These are phyloP conservation scores for Drosophila kohkoa DNA, from an alignment of 1,140 invertebrate genomes.

Conservation along the genomic window DNA sequence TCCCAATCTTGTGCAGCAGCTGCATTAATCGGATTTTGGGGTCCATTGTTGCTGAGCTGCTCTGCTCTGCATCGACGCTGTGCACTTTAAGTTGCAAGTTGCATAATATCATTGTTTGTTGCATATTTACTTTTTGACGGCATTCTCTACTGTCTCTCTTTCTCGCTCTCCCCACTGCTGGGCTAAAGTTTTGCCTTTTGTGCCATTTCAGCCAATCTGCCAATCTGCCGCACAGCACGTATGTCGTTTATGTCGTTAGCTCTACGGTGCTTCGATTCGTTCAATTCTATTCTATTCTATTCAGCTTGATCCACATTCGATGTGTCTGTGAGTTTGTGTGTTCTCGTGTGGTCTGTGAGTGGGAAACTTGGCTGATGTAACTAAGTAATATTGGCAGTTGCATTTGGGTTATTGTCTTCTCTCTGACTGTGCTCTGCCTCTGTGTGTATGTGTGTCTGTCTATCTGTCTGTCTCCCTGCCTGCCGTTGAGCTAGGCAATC, in stretches of 20 bases:
- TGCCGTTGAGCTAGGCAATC: conserved; percentile 35
- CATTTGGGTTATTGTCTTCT: conserved; percentile 79
- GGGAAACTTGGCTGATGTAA: conserved; percentile 63
- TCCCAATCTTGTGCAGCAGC: conserved; percentile 28
- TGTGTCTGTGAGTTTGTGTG: conserved; percentile 12
- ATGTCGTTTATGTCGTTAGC: conserved; percentile 78
- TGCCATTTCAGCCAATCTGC: conserved; percentile 46
- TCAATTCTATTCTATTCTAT: conserved; percentile 52
- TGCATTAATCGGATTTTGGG: conserved; percentile 78
- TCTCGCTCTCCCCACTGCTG: conserved; percentile 25
- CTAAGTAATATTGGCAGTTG: conserved; percentile 77
- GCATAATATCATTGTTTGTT: conserved; percentile 81
- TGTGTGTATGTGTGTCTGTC: too few relatives aligned
- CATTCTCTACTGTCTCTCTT: conserved; percentile 38
- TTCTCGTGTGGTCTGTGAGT: conserved; percentile 21
- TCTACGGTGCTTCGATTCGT: conserved; percentile 40
- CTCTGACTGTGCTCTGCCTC: conserved; percentile 24
- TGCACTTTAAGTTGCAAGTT: conserved; percentile 75
- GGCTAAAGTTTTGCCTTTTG: conserved; percentile 52
- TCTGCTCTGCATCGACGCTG: conserved; percentile 30
- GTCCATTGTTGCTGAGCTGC: conserved; percentile 60
- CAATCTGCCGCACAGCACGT: conserved; percentile 56
- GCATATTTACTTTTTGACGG: conserved; percentile 82
- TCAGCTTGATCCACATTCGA: conserved; percentile 53
- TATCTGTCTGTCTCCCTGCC: not conserved